These are phyloP conservation scores for Automeris io DNA, from an alignment of 2,888 invertebrate genomes.

Conservation along the genomic window DNA sequence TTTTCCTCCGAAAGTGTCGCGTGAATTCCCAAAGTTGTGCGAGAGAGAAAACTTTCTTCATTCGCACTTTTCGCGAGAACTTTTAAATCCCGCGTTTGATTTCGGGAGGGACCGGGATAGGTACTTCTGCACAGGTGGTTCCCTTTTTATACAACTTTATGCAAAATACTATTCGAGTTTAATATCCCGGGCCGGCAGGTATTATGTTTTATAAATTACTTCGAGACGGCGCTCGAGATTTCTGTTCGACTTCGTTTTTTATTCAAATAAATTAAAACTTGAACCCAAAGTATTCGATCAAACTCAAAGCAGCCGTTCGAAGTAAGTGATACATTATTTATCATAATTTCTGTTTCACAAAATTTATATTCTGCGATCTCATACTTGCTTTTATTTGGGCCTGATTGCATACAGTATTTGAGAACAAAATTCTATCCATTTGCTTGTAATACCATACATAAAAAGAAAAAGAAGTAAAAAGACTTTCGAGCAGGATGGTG, in stretches of 20 bases:
- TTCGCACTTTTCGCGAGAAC: conserved; percentile 35
- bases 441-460: no score
- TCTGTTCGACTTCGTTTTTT: conserved; percentile 21
- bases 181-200: conserved; percentile 29
- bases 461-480: no score
- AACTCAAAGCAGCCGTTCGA: neutral
- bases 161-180: conserved; percentile 41
- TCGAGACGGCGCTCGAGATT: conserved; percentile 21
- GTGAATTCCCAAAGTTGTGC: conserved; percentile 29
- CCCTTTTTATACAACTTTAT: conserved; percentile 44
- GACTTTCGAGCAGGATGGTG: no score
- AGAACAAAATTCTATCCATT: no score
- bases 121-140: conserved; percentile 40
- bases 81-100: conserved; percentile 39
- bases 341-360: neutral
- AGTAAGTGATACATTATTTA: conserved; percentile 1
- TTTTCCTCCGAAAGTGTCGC: conserved; percentile 23
- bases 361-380: no score
- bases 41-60: conserved; percentile 49
- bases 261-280: conserved; percentile 22
- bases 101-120: conserved; percentile 26
- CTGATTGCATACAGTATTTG: no score
- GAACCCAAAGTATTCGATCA: neutral
- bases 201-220: conserved; percentile 36
- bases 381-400: no score